Evolutionary conservation across 2,113 vertebrate genomes (phyloP), one percentile per base, ranked within the genome.

Genomic region (Aegithalos caudatus): DNA sequence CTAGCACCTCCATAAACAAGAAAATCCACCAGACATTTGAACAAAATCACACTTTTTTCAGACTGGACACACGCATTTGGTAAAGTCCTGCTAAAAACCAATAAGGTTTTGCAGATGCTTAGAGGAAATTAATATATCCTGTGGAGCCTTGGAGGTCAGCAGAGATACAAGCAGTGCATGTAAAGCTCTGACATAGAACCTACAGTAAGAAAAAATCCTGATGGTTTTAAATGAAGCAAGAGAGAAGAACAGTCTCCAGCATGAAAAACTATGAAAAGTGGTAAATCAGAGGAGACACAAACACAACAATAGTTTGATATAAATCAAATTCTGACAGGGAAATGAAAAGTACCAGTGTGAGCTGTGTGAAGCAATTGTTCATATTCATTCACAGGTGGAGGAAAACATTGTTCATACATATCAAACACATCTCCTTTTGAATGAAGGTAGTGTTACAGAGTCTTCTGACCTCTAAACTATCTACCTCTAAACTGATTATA

Each of bases 261-360:
- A 66, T 21, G 12, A 35, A 84, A 81, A 91, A 21, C 25, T 81
- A 76, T n/a, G 62, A 82, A 77, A 90, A 93, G 56, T 77, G 81
- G 44, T 91, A 93, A 92, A 94, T 95, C 54, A 90, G 85, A 73
- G 3, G 54, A 51, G 47, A 71, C 19, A 65, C 45, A 94, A 96
- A 74, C 58, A 94, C 38, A 95, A 45, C 77, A 95, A 83, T 38
- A 86, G 79, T 56, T 94, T 35, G 33, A 90, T 53, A 83, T 58
- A 96, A 93, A 96, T 95, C 64, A 81, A 74, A 60, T 47, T 90
- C 76, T 95, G 88, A 81, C 67, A 88, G 79, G 50, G 51, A 81
- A 94, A 84, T 1, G 4, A 89, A 77, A 83, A 71, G 27, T 44
- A 82, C 22, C 81, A 73, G 38, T 7, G 7, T 69, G 50, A 91